These are phyloP conservation scores for Eretmochelys imbricata DNA, from an alignment of 2,113 vertebrate species.

Conservation along the genomic window DNA sequence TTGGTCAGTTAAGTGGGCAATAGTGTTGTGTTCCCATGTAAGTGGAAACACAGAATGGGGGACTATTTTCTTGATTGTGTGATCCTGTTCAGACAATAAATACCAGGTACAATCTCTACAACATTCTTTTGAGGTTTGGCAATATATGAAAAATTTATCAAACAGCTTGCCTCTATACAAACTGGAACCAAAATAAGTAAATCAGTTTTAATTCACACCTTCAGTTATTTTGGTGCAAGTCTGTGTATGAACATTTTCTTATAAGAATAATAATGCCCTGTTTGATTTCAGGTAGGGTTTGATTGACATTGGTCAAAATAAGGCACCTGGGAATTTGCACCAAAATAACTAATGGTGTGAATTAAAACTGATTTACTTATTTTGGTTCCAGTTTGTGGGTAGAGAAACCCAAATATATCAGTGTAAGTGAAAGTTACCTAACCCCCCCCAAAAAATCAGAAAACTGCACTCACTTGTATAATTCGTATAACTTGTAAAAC, in stretches of 20 bases:
- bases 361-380: neutral
- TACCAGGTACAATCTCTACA: fast-evolving
- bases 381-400: neutral
- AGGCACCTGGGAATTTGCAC: neutral
- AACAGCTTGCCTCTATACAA: neutral
- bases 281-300: neutral
- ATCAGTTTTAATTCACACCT: neutral
- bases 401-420: neutral
- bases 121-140: neutral
- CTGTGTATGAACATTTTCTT: neutral
- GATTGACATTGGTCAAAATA: neutral
- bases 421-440: neutral
- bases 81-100: neutral
- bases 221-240: neutral
- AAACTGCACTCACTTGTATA: conserved; percentile 23
- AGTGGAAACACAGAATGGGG: neutral
- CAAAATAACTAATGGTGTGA: neutral
- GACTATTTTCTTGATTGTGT: neutral
- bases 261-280: neutral
- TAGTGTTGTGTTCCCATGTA: neutral
- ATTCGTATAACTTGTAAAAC: neutral
- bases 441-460: neutral
- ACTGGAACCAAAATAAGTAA: neutral
- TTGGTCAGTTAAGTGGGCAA: neutral
- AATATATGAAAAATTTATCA: neutral